Evolutionary conservation across 2,797 vertebrate genomes (phyloP), one percentile per base, ranked within the genome.

Genomic region (Peromyscus attwateri): DNA sequence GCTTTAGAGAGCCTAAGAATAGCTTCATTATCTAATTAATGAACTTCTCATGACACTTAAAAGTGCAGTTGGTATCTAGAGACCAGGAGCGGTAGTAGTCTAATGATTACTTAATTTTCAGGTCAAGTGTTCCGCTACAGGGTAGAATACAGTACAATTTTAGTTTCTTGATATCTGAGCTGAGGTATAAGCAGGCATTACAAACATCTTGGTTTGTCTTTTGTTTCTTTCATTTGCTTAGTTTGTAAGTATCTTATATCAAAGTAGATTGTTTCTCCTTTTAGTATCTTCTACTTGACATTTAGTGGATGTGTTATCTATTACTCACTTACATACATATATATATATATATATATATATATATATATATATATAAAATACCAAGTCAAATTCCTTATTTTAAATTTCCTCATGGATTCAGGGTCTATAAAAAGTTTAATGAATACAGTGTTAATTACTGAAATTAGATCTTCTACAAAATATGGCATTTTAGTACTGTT

Each of bases 391-490:
- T 92, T 95, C 52, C 87, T 92, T 90, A 29, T 57, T 75, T 37
- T 87, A 55, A 73, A 55, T 17, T 81, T 80, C 12, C 82, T 64
- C 10, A 64, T 79, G 77, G 23, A 95, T 52, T 96, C 19, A 19
- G 64, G 91, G 31, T 92, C 92, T 94, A 70, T 95, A 75, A 97
- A 98, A 96, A 60, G 83, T 4, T 80, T 46, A 77, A 57, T 88
- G 21, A 96, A 25, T 46, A 68, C 7, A 97, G 31, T 76, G 37
- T 89, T 85, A 43, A 97, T 80, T 87, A 85, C 70, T 91, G 88
- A 11, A 95, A 95, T 87, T 70, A 94, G 2, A 57, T 95, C 9
- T 64, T 95, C 43, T 52, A 9, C 10, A 46, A 52, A 70, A 87
- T 70, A 84, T 10, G 49, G 8, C n/a, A 92, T 91, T 97, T 97